A percentile compares a stretch with the other conserved stretches of the same genome.
phyloP scores from a whole-genome alignment of 2,888 invertebrate species.

The Campopleginae sp. region DNA sequence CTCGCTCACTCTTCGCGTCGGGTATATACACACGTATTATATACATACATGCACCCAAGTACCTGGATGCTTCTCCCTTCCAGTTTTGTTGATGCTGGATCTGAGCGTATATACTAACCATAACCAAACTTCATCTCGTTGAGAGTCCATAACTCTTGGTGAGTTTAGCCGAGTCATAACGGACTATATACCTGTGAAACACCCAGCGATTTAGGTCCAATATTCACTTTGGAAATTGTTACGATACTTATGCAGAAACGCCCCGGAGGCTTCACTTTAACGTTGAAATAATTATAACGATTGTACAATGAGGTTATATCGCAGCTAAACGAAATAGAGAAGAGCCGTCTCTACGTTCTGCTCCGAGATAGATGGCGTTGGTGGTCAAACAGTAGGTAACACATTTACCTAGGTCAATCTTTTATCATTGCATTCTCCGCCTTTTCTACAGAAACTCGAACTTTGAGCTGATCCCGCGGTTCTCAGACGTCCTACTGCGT shows the following conservation, averaged over 20 bases:
- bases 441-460: constrained; percentile 18
- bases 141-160: constrained; percentile 37
- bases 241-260: not conserved
- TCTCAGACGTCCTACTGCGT: constrained; percentile 33
- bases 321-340: not conserved
- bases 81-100: constrained; percentile 66
- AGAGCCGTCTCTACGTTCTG: not conserved
- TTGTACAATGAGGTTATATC: not conserved
- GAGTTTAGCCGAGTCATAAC: not conserved
- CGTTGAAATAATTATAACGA: not conserved
- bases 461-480: constrained; percentile 20
- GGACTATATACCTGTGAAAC: not conserved
- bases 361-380: not conserved
- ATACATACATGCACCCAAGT: not conserved
- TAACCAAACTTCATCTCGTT: constrained; percentile 59
- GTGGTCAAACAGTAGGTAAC: constrained; percentile 2
- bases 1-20: constrained; percentile 57
- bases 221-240: constrained; percentile 4
- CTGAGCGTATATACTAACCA: constrained; percentile 52
- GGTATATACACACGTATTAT: not conserved
- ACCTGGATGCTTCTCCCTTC: constrained; percentile 17
- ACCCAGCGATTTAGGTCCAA: constrained; percentile 26
- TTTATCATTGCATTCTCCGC: constrained; percentile 21
- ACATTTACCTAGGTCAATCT: constrained; percentile 27
- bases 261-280: not conserved